Evolutionary conservation across 2,888 invertebrate genomes (phyloP), one percentile per base, ranked within the genome.

Genomic region (Caenorhabditis sp.): DNA sequence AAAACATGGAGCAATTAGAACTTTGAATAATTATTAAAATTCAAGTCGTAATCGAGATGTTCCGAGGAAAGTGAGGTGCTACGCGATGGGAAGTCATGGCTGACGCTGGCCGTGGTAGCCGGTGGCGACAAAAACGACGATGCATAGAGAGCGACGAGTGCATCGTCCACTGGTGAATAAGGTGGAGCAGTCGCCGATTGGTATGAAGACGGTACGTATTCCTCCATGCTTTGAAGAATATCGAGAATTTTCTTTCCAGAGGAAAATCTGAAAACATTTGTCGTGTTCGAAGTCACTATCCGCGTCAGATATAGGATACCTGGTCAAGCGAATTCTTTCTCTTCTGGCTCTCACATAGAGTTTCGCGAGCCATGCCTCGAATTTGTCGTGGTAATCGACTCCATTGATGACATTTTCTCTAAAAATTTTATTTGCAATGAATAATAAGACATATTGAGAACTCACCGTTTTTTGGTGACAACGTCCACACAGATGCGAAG

Each of bases 401-500:
- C 31, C 31, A 31, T 31, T 31, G 31, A n/a, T n/a, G n/a, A n/a
- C 59, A 8, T 14, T 69, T 6, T 51, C 35, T 6, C 77, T 77
- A 51, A 16, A 58, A 58, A 31, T 31, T n/a, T n/a, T n/a, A n/a
- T 4, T 6, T 31, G 31, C 31, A 7, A 4, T 31, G 4, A 31
- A 31, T 6, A 31, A 31, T 7, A 31, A 31, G 31, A 31, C 4
- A 7, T 7, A 4, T 31, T 7, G 31, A 28, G 3, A 19, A 1
- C 19, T 38, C 38, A 74, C 73, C 51, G 69, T 16, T 49, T 28
- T n/a, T 54, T 63, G 19, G 56, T 35, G n/a, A 73, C 82, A 7
- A 80, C 82, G n/a, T 73, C 68, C 24, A 74, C 51, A 70, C 90
- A 75, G 41, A 87, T 84, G n/a, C n/a, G 49, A 1, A 66, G 35